A percentile compares a stretch with the other conserved stretches of the same genome.
Evolutionary conservation across 2,888 invertebrate genomes (phyloP).

Genomic region (Gymnosoma rotundatum): DNA sequence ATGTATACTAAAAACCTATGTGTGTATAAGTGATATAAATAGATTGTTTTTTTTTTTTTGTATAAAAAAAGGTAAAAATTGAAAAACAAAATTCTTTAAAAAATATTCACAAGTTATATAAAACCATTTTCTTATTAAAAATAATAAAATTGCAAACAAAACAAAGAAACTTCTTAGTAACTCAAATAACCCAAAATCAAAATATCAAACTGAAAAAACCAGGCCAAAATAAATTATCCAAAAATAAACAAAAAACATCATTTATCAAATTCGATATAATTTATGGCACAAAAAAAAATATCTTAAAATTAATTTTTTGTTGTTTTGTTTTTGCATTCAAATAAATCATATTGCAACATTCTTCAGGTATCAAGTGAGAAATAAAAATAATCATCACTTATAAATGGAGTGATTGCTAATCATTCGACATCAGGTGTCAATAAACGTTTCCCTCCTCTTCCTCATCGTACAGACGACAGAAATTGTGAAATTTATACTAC

Average conservation of each 20-base stretch:
- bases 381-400: slow-evolving; percentile 46
- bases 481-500: slow-evolving; percentile 54
- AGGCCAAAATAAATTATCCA: slow-evolving; percentile 56
- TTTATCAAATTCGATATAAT: slow-evolving; percentile 40
- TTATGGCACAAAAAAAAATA: slow-evolving; percentile 35
- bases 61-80: too few species aligned
- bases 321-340: slow-evolving; percentile 14
- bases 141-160: not conserved
- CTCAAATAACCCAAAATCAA: slow-evolving; percentile 1
- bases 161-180: slow-evolving; percentile 3
- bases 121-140: too few species aligned
- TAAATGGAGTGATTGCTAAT: slow-evolving; percentile 64
- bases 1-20: not conserved
- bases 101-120: too few species aligned
- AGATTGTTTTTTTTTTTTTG: too few species aligned
- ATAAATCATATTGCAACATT: slow-evolving; percentile 70
- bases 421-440: slow-evolving; percentile 69
- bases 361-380: slow-evolving; percentile 68
- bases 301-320: slow-evolving; percentile 29
- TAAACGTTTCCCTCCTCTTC: slow-evolving; percentile 30
- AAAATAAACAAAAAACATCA: slow-evolving; percentile 10
- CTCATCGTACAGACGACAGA: not conserved
- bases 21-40: too few species aligned
- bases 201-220: slow-evolving; percentile 34
- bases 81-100: too few species aligned